Conservation (phyloP, 2,888 invertebrate species). For the Tribolium freemani region DNA sequence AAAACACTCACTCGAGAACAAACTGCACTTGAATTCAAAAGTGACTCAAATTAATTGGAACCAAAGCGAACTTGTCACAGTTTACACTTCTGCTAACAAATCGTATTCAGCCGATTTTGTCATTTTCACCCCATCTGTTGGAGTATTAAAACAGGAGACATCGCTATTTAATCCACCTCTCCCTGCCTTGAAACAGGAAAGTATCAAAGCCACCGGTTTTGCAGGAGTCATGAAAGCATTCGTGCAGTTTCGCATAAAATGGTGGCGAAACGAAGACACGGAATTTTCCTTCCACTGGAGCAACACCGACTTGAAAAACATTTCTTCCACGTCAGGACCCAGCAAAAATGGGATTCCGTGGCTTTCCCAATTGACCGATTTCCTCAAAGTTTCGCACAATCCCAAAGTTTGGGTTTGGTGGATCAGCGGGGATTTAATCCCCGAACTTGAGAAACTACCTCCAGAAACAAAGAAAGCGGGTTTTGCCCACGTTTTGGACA, state of each 20-base stretch:
- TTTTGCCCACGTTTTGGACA: constrained; percentile 64
- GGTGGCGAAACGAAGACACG: neutral
- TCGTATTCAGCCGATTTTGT: constrained; percentile 71
- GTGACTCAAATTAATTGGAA: constrained; percentile 16
- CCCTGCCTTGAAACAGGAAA: constrained; percentile 68
- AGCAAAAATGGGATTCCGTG: constrained; percentile 4
- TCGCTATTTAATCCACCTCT: constrained; percentile 71
- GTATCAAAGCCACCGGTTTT: constrained; percentile 72
- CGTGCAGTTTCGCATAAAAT: constrained; percentile 57
- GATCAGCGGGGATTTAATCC: constrained; percentile 75
- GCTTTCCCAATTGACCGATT: neutral
- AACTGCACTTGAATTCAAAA: constrained; percentile 9
- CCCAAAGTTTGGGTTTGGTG: constrained; percentile 76
- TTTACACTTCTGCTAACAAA: neutral
- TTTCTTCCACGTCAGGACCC: neutral
- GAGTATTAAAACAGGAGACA: constrained; percentile 74
- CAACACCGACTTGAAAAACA: neutral
- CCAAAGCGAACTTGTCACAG: neutral
- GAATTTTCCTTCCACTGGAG: constrained; percentile 66
- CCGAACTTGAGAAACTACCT: constrained; percentile 73
- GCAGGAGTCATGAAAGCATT: constrained; percentile 77
- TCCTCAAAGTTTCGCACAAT: constrained; percentile 59
- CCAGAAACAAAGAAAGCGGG: constrained; percentile 68
- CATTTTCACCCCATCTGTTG: constrained; percentile 77
- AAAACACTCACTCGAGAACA: constrained; percentile 11